Evolutionary conservation across 2,797 vertebrate genomes (phyloP), one percentile per base, ranked within the genome.

Genomic region (Clarias laeviceps): DNA sequence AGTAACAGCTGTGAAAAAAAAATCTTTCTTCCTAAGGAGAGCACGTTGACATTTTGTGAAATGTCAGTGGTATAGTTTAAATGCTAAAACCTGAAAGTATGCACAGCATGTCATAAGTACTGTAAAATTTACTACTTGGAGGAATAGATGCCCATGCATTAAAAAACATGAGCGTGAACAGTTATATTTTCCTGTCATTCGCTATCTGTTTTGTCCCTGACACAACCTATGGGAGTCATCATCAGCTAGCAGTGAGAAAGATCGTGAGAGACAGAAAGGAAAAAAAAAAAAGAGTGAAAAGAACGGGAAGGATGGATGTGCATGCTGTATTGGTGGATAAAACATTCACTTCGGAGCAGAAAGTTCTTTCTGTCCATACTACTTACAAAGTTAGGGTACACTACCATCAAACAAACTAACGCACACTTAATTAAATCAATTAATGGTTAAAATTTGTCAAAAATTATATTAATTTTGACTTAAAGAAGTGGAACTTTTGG

Each of bases 281-380:
- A 61, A 17, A 64, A 45, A 61, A 17, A 64, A 40, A 40, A 40
- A 40, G 12, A 64, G 24, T 27, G 17, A 29, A 82, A 65, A 24
- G 73, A 40, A 74, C 56, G 34, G 18, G 45, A 73, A 73, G 29
- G 70, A 59, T n/a, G 32, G 72, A 17, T 34, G 62, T 40, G 9
- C 50, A 64, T 57, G 62, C 70, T 82, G 80, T 56, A 45, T 37
- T 88, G 18, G 40, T 72, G 69, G 45, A 61, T 74, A 86, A 84
- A 59, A 72, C n/a, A 61, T 77, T 86, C 24, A 37, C 50, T 65
- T 79, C 27, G 73, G 80, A 64, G 54, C 37, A n/a, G 54, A 37
- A 2, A 18, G 61, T 73, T n/a, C 32, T 85, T 72, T 79, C 45
- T 65, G 73, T 79, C 57, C 27, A 70, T n/a, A 45, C 40, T 69